Evolutionary conservation across 2,797 vertebrate genomes (phyloP).

Genomic region (Psittacula derbiana): DNA sequence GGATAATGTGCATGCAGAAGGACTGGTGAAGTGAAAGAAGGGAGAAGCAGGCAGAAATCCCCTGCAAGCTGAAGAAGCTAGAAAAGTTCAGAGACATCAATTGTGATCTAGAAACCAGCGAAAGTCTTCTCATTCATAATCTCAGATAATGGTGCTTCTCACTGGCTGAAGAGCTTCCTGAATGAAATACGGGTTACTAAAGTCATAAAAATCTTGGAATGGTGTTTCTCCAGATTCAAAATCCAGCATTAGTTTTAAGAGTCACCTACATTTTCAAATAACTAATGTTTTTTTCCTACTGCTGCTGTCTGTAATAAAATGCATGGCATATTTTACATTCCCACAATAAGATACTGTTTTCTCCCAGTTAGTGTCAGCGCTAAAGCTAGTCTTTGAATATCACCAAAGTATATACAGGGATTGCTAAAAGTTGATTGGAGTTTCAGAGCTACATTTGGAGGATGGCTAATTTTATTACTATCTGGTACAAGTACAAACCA

Average conservation of each 20-base stretch:
- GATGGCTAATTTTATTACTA: background rate
- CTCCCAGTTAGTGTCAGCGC: background rate
- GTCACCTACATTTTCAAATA: background rate
- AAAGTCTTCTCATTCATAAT: background rate
- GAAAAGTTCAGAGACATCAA: background rate
- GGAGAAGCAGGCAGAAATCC: background rate
- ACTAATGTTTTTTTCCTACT: background rate
- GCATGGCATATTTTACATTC: background rate
- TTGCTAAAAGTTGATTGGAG: background rate
- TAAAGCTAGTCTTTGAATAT: background rate
- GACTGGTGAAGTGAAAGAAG: background rate
- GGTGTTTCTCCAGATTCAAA: background rate
- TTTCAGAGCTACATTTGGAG: background rate
- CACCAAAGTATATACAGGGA: background rate
- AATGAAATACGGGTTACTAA: background rate
- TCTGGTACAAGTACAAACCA: background rate
- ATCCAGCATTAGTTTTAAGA: background rate
- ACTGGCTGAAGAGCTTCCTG: background rate
- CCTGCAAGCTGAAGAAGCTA: background rate
- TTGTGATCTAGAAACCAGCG: background rate
- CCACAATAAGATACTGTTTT: background rate
- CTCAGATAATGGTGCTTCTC: background rate
- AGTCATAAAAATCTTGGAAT: background rate
- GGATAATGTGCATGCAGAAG: background rate
- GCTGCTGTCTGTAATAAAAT: background rate